phyloP scores from a whole-genome alignment of 1,140 invertebrate species.

The Pseudachorutes palmiensis region DNA sequence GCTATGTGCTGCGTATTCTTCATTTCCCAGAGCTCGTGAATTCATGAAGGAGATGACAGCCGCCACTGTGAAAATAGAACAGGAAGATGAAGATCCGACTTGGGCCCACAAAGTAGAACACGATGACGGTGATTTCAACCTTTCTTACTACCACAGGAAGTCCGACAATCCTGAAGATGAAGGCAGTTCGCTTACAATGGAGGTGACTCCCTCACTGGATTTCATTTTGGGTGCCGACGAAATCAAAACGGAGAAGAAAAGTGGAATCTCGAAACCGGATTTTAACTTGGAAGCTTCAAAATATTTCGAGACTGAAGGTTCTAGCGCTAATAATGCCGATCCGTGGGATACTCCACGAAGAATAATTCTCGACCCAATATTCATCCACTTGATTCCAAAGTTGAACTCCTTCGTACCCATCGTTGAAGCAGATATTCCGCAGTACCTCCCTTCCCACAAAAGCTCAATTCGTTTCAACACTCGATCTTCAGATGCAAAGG shows the following conservation, averaged over 20 bases:
- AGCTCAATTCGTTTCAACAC: slow-evolving; percentile 9
- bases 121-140: background rate
- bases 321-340: background rate
- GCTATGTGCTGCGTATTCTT: background rate
- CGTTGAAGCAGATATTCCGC: background rate
- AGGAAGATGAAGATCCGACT: background rate
- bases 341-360: slow-evolving; percentile 19
- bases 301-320: background rate
- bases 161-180: background rate
- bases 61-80: background rate
- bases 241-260: background rate
- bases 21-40: slow-evolving; percentile 8
- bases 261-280: background rate
- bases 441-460: slow-evolving; percentile 13
- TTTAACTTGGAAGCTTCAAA: background rate
- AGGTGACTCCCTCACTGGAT: background rate
- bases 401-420: background rate
- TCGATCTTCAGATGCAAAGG: background rate
- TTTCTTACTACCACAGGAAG: background rate
- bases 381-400: background rate
- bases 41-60: background rate
- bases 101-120: background rate
- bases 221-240: background rate
- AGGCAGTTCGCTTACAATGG: background rate
- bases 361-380: slow-evolving; percentile 15